phyloP scores from a whole-genome alignment of 1,140 invertebrate genomes.

The Centruroides sculpturatus region DNA sequence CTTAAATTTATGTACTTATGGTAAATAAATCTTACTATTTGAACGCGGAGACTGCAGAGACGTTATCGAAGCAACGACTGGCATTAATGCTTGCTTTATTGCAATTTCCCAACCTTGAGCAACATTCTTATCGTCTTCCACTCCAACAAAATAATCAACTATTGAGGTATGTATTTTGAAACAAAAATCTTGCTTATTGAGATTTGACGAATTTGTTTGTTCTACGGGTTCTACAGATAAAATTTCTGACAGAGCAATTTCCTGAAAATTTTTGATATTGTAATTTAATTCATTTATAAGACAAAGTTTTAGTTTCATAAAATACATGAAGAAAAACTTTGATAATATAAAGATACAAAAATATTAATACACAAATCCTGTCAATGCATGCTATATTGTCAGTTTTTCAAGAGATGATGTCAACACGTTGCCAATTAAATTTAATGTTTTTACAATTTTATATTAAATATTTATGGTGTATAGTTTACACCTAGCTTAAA shows the following conservation, averaged over 20 bases:
- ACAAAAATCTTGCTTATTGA: slow-evolving; percentile 48
- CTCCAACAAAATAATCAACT: slow-evolving; percentile 75
- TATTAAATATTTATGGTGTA: too few relatives aligned
- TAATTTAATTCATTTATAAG: neutral
- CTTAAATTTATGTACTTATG: too few relatives aligned
- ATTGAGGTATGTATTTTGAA: slow-evolving; percentile 75
- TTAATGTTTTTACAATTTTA: too few relatives aligned
- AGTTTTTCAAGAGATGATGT: too few relatives aligned
- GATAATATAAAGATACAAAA: neutral
- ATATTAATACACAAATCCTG: too few relatives aligned
- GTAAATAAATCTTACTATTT: neutral
- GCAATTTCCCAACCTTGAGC: slow-evolving; percentile 87
- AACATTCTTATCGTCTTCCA: slow-evolving; percentile 67
- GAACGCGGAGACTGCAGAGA: neutral
- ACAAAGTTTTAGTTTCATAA: neutral
- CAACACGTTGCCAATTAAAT: too few relatives aligned
- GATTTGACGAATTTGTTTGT: slow-evolving; percentile 17
- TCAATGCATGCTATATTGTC: too few relatives aligned
- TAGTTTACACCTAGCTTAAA: too few relatives aligned
- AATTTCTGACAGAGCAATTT: slow-evolving; percentile 79
- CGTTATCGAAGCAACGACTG: slow-evolving; percentile 38
- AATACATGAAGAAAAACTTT: neutral
- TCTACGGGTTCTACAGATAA: slow-evolving; percentile 52
- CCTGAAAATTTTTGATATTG: slow-evolving; percentile 28
- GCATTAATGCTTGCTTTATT: slow-evolving; percentile 85